Evolutionary conservation across 2,113 vertebrate genomes (phyloP), one percentile per base, ranked within the genome.

Genomic region (Hemiprocne comata): DNA sequence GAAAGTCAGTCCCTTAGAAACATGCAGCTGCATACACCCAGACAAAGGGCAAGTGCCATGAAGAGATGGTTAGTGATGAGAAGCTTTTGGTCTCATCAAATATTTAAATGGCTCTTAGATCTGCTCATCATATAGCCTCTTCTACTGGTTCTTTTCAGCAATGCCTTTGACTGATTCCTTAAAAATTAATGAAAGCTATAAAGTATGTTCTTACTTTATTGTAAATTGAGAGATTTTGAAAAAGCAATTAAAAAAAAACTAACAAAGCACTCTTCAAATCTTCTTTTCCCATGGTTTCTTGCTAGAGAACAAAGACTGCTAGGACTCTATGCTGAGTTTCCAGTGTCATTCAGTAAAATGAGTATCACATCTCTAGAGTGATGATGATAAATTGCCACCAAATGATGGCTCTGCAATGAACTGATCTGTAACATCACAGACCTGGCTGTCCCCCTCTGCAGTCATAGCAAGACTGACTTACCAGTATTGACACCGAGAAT

Each of bases 61-160:
- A 98, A 96, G 97, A 96, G 87, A 92, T 93, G 88, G 97, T 98
- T 97, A 98, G 97, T 96, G 97, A 96, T 96, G 93, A 96, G 95
- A 98, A 96, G 90, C 90, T 97, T 97, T 95, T 90, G 95, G 89
- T 73, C 46, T 95, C 97, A 98, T 99, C 81, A 98, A 98, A 98
- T 98, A 98, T 98, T 98, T 96, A 98, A 98, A 87, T 87, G 62
- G 89, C 94, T 98, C 94, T 98, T 94, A 96, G 83, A 88, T 83
- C 61, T 96, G 44, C 55, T 97, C 50, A 89, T 96, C 70, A 83
- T 55, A 91, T 42, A 77, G 85, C 60, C 54, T 29, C 72, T 82
- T 58, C 34, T 55, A 85, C 64, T 85, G 46, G 55, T 93, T 96
- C 85, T 89, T 89, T 96, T 95, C 60, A 92, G 73, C 48, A 78